phyloP scores from a whole-genome alignment of 35 echinoderm and acorn worm species.

The Hemicentrotus pulcherrimus region DNA sequence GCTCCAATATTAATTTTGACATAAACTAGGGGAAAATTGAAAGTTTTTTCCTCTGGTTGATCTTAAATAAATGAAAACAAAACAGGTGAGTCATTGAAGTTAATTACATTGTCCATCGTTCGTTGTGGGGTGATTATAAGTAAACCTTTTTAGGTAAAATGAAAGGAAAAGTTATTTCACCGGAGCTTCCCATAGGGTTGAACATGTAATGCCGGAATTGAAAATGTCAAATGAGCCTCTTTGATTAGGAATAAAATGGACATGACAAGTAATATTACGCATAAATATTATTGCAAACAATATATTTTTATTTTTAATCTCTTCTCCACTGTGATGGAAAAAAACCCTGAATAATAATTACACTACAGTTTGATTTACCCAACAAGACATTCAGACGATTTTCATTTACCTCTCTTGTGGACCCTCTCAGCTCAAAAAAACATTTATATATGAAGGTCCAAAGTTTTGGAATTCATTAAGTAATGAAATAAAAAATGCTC shows the following conservation, averaged over 20 bases:
- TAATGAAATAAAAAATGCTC: too few relatives aligned
- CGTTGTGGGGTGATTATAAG: neutral
- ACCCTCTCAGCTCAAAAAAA: too few relatives aligned
- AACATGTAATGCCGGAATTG: neutral
- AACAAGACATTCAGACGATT: too few relatives aligned
- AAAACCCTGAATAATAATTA: neutral
- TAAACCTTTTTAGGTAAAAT: neutral
- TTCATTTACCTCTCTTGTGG: too few relatives aligned
- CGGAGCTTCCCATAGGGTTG: neutral
- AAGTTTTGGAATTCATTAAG: too few relatives aligned
- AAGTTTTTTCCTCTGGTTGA: neutral
- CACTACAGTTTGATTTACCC: too few relatives aligned
- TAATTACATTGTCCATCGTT: neutral
- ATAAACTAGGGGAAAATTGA: neutral
- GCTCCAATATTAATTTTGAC: neutral
- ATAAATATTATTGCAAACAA: neutral
- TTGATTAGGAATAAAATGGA: neutral
- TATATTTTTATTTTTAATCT: too few relatives aligned
- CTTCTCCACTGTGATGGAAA: neutral
- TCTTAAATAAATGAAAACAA: neutral
- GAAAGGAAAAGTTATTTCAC: neutral
- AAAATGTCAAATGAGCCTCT: neutral
- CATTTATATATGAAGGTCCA: too few relatives aligned
- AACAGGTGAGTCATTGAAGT: constrained; percentile 1
- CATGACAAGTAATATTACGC: neutral